Evolutionary conservation across 1,140 invertebrate genomes (phyloP).

Genomic region (Drosophila trapezifrons): DNA sequence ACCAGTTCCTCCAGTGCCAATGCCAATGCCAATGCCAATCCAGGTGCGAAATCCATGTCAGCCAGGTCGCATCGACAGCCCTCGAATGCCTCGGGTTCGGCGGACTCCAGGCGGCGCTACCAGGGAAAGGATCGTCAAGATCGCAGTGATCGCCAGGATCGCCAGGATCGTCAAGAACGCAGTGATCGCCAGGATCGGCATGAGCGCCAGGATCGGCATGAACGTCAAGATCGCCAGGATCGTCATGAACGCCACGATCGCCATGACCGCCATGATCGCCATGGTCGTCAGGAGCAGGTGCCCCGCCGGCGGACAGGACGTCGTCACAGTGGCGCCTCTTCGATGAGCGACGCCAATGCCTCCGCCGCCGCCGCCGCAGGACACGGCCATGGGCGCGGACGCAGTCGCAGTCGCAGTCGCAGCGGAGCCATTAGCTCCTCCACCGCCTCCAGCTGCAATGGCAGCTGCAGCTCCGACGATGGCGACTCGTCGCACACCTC

Average conservation of each 20-base stretch:
- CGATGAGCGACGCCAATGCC: conserved; percentile 52
- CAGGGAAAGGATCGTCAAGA: conserved; percentile 48
- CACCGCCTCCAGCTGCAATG: conserved; percentile 74
- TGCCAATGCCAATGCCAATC: conserved; percentile 38
- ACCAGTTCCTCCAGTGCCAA: conserved; percentile 77
- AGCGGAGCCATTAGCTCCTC: conserved; percentile 62
- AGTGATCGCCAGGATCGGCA: too few species aligned
- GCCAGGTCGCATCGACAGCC: conserved; percentile 39
- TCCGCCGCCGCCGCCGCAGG: conserved; percentile 2
- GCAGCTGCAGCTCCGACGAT: conserved; percentile 85
- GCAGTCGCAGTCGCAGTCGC: conserved; percentile 5
- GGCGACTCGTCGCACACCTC: conserved; percentile 85
- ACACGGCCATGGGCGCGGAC: neutral
- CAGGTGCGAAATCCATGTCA: neutral
- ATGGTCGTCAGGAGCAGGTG: conserved; percentile 7
- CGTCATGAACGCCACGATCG: conserved; percentile 5
- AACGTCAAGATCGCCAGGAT: neutral
- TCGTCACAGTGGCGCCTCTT: conserved; percentile 65
- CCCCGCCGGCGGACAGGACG: conserved; percentile 46
- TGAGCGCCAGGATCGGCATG: neutral
- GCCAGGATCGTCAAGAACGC: conserved; percentile 15
- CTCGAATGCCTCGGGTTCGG: conserved; percentile 42
- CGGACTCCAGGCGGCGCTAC: conserved; percentile 40
- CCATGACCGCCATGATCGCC: neutral
- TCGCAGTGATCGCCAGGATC: neutral